Base-by-base conservation (phyloP, 2,113 vertebrate species). In the Heterotilapia buettikoferi region DNA sequence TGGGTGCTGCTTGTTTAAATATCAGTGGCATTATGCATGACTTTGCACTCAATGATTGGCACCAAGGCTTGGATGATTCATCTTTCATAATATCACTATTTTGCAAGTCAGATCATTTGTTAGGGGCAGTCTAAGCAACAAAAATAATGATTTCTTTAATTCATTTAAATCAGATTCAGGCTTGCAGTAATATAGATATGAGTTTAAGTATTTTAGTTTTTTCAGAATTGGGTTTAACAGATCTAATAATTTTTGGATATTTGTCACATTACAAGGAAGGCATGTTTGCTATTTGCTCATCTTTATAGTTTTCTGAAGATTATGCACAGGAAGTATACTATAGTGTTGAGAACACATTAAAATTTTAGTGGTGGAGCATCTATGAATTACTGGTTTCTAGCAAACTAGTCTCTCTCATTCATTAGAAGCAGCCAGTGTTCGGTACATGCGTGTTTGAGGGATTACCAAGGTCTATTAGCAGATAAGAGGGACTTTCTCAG, bases 401-500 rank as follows among this genome's bases (percentile, higher is more conserved):
- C 78, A 83, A 83, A 85, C 61, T 76, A 6, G 11, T 61, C 5
- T 85, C 90, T 92, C 88, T 92, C 86, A 81, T 94, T 93, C 90
- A 92, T 86, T 78, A 90, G 82, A 84, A 88, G 54, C 86, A 66
- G 78, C 78, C 54, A 71, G 86, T 38, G 36, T 90, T 78, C 63
- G 78, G 33, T 84, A 71, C 84, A 92, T 86, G 91, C 80, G 31
- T 95, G 94, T 93, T 89, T 83, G 82, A 90, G 84, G 90, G 94
- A 94, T 95, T 95, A 95, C 78, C 9, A 43, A 88, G 86, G 86
- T 92, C 94, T 92, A 93, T 96, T 94, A 95, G 90, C 85, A 93
- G 94, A 95, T 95, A 93, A 94, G 86, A 88, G 87, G 84, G 91
- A 89, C 91, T 91, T 94, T 95, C 90, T 92, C 57, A 1, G 54